A percentile compares a stretch with the other conserved stretches of the same genome.
Evolutionary conservation across 2,113 vertebrate genomes (phyloP).

Genomic region (Rhynchomys soricoides): DNA sequence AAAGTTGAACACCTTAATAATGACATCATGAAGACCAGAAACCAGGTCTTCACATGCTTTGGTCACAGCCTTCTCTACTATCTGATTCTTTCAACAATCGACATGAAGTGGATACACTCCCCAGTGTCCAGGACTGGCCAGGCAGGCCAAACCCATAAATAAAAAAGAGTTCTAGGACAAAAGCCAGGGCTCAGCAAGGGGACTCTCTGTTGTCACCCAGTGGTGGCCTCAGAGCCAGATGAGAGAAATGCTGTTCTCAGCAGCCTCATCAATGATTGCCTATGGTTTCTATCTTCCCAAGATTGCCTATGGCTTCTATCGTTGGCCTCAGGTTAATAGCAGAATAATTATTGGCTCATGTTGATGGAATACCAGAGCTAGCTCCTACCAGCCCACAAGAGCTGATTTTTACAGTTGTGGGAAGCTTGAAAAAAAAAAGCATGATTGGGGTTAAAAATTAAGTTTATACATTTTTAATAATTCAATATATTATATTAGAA

Average conservation of each 20-base stretch:
- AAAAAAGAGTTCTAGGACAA: not conserved
- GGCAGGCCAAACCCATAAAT: not conserved
- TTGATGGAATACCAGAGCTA: not conserved
- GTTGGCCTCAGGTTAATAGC: not conserved
- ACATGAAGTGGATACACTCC: not conserved
- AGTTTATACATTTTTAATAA: not conserved
- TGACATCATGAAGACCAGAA: not conserved
- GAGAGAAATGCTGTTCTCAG: not conserved
- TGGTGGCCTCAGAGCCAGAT: not conserved
- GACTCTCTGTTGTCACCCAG: not conserved
- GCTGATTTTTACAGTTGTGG: not conserved
- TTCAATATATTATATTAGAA: not conserved
- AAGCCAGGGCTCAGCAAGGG: not conserved
- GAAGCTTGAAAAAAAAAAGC: not conserved
- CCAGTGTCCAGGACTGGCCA: not conserved
- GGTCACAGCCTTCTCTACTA: not conserved
- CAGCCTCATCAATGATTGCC: too few species aligned
- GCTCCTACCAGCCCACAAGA: not conserved
- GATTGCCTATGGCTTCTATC: not conserved
- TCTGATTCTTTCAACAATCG: not conserved
- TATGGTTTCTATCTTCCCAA: fast-evolving
- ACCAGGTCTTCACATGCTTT: not conserved
- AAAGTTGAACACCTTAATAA: not conserved
- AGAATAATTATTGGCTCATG: not conserved
- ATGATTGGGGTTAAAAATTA: not conserved